These are phyloP conservation scores for Ctenosaura bakeri DNA, from an alignment of 2,797 vertebrate genomes.

Conservation along the genomic window DNA sequence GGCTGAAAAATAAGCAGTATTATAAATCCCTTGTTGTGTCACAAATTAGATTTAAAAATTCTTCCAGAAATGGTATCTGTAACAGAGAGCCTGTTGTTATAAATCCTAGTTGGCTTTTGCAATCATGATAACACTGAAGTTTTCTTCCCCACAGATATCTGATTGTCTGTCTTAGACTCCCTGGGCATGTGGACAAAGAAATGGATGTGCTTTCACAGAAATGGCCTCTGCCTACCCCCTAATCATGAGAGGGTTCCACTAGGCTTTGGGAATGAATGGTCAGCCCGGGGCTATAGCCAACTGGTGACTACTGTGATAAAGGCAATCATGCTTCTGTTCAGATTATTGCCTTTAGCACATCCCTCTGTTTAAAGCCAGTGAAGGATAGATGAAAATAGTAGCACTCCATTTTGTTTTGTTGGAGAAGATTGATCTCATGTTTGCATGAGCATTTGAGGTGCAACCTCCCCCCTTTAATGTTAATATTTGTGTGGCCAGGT, in stretches of 20 bases:
- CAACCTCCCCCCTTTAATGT: neutral
- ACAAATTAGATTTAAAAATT: conserved; percentile 63
- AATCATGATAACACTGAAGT: conserved; percentile 21
- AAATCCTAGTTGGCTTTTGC: conserved; percentile 40
- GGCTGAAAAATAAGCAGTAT: conserved; percentile 56
- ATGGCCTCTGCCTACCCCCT: neutral
- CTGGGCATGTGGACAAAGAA: neutral
- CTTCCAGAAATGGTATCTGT: conserved; percentile 51
- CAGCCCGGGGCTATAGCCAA: too few species aligned
- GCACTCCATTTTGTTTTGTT: neutral
- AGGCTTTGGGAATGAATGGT: neutral
- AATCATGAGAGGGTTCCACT: neutral
- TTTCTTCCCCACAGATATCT: neutral
- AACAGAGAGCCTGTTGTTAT: neutral
- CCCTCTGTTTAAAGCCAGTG: neutral
- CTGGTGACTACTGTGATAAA: neutral
- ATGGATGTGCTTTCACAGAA: neutral
- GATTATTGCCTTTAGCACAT: neutral
- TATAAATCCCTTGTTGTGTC: conserved; percentile 61
- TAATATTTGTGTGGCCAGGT: neutral
- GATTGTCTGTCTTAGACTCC: neutral
- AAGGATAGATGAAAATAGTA: neutral
- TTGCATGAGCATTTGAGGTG: neutral
- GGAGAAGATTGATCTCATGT: neutral
- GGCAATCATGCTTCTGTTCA: neutral